Percentiles rank a stretch among this genome's conserved stretches.
Evolutionary conservation across 2,888 invertebrate species (phyloP).

Genomic region (Amiota minor): DNA sequence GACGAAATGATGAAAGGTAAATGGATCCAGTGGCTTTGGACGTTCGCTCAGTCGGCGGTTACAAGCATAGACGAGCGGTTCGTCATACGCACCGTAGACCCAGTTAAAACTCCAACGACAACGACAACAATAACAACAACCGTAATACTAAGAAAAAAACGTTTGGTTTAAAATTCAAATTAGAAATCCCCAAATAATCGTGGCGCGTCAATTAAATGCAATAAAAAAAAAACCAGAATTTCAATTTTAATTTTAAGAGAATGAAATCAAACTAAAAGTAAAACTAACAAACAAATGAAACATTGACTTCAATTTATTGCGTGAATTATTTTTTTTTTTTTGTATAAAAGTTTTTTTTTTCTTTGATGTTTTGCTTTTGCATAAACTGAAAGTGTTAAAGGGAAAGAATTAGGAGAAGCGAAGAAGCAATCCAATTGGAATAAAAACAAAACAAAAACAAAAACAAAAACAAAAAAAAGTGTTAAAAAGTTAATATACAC

Average conservation of each 20-base stretch:
- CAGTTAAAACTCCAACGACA: conserved; percentile 40
- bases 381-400: too few relatives aligned
- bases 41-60: conserved; percentile 65
- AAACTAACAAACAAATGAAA: too few relatives aligned
- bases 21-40: conserved; percentile 22
- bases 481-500: background rate
- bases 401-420: too few relatives aligned
- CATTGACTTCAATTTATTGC: too few relatives aligned
- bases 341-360: too few relatives aligned
- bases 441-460: background rate
- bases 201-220: conserved; percentile 33
- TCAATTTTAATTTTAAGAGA: too few relatives aligned
- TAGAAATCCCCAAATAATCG: background rate
- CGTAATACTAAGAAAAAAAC: conserved; percentile 11
- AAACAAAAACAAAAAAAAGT: conserved; percentile 16
- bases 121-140: conserved; percentile 26
- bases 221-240: background rate
- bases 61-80: conserved; percentile 66
- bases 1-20: conserved; percentile 35
- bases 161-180: background rate
- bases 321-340: too few relatives aligned
- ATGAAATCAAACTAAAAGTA: too few relatives aligned
- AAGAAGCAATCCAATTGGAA: too few relatives aligned
- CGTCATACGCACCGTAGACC: conserved; percentile 28
- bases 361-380: too few relatives aligned